Base-by-base conservation (phyloP, 2,888 invertebrate genomes). In the Trissolcus japonicus region DNA sequence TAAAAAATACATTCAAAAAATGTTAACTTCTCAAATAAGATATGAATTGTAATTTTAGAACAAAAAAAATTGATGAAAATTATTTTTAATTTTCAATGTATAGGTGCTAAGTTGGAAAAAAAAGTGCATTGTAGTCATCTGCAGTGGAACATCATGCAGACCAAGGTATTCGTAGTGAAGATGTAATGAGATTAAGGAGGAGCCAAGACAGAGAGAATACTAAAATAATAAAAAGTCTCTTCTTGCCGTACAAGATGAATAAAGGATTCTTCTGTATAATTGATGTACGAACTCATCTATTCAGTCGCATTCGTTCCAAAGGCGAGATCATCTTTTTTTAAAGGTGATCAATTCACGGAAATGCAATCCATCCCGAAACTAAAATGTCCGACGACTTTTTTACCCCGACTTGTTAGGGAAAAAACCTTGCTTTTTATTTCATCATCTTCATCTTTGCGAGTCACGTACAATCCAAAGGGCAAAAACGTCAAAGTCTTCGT, bases 141-240 rank as follows among this genome's bases (percentile, higher is more conserved):
- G 40, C 43, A 59, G 79, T 72, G 41, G 74, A 82, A 83, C 79
- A 83, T 80, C 84, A n/a, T n/a, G n/a, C n/a, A 82, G 61, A 82
- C 84, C 82, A 83, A 14, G 83, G 79, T 74, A 78, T 46, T 46
- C 79, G 82, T 83, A 83, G 82, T 85, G 83, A 82, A 80, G 79
- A 80, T 79, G 81, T 84, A 84, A 84, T 83, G 81, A 85, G 84
- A 82, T 85, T 85, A 83, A 81, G 51, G 17, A 21, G n/a, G 16
- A 59, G 54, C 6, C 40, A 41, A 59, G 63, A 54, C 54, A 53
- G 55, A 21, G 11, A 9, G 50, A 63, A 59, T 54, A 54, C 50
- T 35, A 17, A n/a, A 48, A 46, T 16, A 71, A 55, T 54, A 66
- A 55, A 46, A 62, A 50, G 16, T 43, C 51, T 43, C 16, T 13